A percentile compares a stretch with the other conserved stretches of the same genome.
These are phyloP conservation scores for Sebastes minor DNA, from an alignment of 2,797 vertebrate species.

Conservation along the genomic window DNA sequence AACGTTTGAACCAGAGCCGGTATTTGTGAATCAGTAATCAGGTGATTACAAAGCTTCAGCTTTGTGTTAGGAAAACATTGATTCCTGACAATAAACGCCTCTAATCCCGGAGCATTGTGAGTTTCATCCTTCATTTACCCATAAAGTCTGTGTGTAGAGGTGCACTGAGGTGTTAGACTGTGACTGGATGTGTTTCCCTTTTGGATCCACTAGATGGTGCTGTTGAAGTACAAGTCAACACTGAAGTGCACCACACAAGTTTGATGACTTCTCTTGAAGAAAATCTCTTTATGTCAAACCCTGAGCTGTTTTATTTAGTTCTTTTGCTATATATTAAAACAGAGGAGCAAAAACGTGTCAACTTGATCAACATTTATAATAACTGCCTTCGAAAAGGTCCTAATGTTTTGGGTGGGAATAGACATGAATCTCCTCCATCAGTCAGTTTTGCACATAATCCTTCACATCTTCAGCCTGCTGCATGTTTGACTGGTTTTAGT, in stretches of 20 bases:
- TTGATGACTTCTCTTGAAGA: not conserved
- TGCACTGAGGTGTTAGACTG: not conserved
- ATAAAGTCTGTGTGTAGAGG: not conserved
- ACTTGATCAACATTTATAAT: not conserved
- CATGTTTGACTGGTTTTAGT: not conserved
- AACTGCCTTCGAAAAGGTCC: no score
- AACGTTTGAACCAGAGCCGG: not conserved
- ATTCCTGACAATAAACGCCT: not conserved
- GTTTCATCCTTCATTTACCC: slow-evolving; percentile 4
- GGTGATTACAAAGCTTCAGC: no score
- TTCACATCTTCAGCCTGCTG: no score
- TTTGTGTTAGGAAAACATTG: not conserved
- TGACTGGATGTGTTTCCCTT: not conserved
- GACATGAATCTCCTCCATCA: no score
- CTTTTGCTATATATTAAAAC: not conserved
- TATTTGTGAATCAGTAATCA: not conserved
- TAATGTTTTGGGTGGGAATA: no score
- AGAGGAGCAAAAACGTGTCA: not conserved
- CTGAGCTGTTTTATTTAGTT: no score
- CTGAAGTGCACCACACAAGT: rapidly evolving
- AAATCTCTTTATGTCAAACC: rapidly evolving
- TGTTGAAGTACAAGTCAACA: slow-evolving; percentile 3
- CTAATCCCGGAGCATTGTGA: not conserved
- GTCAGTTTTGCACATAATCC: no score
- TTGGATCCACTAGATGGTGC: slow-evolving; percentile 58